phyloP scores from a whole-genome alignment of 2,797 vertebrate species.

The Chrosomus eos region DNA sequence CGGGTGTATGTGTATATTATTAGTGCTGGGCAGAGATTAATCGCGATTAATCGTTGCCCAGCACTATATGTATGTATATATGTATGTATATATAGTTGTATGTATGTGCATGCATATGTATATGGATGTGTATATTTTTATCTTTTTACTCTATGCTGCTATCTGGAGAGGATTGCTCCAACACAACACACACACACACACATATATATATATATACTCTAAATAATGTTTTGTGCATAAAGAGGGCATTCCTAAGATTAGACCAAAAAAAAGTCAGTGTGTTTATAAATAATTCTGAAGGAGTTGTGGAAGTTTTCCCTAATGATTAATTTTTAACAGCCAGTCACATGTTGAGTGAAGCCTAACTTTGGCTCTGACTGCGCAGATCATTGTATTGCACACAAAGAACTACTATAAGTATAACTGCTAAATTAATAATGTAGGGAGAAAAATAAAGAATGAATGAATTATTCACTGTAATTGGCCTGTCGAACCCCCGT shows the following conservation, averaged over 20 bases:
- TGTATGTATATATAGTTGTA: too few species aligned
- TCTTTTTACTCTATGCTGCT: too few species aligned
- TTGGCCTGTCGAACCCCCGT: constrained; percentile 48
- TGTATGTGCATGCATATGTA: too few species aligned
- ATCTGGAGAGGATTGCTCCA: too few species aligned
- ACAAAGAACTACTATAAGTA: constrained; percentile 55
- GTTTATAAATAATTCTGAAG: not conserved
- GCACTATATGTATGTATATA: too few species aligned
- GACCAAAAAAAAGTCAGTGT: not conserved
- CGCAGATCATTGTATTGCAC: constrained; percentile 31
- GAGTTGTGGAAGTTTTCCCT: not conserved
- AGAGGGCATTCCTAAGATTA: not conserved
- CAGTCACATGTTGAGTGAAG: not conserved
- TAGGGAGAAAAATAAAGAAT: constrained; percentile 60
- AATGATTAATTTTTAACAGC: constrained; percentile 17
- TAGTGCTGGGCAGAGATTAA: too few species aligned
- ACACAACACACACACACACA: too few species aligned
- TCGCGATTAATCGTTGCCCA: too few species aligned
- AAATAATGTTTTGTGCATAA: not conserved
- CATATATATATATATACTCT: too few species aligned
- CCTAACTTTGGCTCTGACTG: not conserved
- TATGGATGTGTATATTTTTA: too few species aligned
- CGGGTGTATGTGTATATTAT: too few species aligned
- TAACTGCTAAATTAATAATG: constrained; percentile 68
- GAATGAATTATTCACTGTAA: constrained; percentile 71